Base-by-base conservation (phyloP, 2,888 invertebrate species). In the Petrolisthes manimaculis region DNA sequence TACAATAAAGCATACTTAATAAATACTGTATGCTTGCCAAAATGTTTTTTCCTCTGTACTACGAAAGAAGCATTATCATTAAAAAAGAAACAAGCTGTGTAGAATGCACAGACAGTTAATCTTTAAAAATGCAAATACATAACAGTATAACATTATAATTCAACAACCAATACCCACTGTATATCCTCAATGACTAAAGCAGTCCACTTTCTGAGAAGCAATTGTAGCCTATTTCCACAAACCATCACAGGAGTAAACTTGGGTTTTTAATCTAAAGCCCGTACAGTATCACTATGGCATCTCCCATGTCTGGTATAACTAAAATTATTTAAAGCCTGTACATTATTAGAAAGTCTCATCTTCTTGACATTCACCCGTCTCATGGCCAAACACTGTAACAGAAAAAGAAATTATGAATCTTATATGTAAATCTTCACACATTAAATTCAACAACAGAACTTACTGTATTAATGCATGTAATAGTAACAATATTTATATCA, bases 301-400 rank as follows among this genome's bases (percentile, higher is more conserved):
- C 37, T 55, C 51, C 18, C 21, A n/a, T 3, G 21, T n/a, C 67
- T 4, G 5, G 12, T 24, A 81, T 0, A 67, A 21, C 61, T 81
- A 61, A 77, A 18, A 74, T 1, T 61, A 86, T 82, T 67, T 67
- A 81, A 74, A 81, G 75, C 75, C 75, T 55, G 56, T 6, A 37
- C 37, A 37, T 37, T 37, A 21, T 82, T 86, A 90, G 81, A 86
- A 90, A 55, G 90, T 90, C 74, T 90, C 88, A 61, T 90, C 86
- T 51, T 87, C 87, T 69, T 79, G 80, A 53, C 90, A 90, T 37
- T 89, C 88, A 51, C 88, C 88, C 67, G 88, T 89, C 67, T 90
- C 90, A 78, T 90, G 90, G 14, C 88, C 90, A 88, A 90, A 90
- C 24, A 86, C 89, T 89, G 89, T 0, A 83, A 78, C 51, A 24